Percentiles rank a stretch among this genome's conserved stretches.
Conservation (phyloP, 2,797 vertebrate genomes). For the Eupleurogrammus muticus region DNA sequence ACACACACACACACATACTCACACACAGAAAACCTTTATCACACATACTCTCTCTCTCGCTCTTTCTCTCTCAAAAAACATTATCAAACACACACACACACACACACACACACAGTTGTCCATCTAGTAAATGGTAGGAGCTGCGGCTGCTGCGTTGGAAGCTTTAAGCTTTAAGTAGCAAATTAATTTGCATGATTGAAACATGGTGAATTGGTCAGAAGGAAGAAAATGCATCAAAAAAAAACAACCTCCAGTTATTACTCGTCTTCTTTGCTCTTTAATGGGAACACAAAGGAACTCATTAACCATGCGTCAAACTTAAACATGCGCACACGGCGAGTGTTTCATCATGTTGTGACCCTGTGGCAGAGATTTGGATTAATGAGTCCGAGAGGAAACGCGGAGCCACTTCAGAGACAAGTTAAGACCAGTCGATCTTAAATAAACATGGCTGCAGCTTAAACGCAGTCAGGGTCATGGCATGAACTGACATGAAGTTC, state of each 20-base stretch:
- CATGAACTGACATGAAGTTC: too few species aligned
- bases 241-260: slow-evolving; percentile 30
- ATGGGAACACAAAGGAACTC: slow-evolving; percentile 64
- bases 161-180: slow-evolving; percentile 40
- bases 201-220: slow-evolving; percentile 36
- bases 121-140: slow-evolving; percentile 47
- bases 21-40: too few species aligned
- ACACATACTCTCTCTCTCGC: too few species aligned
- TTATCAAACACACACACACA: too few species aligned
- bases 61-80: too few species aligned
- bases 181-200: slow-evolving; percentile 63
- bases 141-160: slow-evolving; percentile 40
- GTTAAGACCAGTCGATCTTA: too few species aligned
- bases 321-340: slow-evolving; percentile 31
- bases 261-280: slow-evolving; percentile 35
- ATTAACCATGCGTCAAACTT: slow-evolving; percentile 46
- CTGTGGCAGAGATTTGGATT: neutral
- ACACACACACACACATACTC: too few species aligned
- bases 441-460: too few species aligned
- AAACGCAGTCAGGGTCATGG: too few species aligned
- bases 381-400: slow-evolving; percentile 13
- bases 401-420: neutral
- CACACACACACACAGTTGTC: neutral
- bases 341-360: slow-evolving; percentile 27
- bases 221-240: slow-evolving; percentile 31